phyloP scores from a whole-genome alignment of 2,113 vertebrate species.

The Menidia beryllina region DNA sequence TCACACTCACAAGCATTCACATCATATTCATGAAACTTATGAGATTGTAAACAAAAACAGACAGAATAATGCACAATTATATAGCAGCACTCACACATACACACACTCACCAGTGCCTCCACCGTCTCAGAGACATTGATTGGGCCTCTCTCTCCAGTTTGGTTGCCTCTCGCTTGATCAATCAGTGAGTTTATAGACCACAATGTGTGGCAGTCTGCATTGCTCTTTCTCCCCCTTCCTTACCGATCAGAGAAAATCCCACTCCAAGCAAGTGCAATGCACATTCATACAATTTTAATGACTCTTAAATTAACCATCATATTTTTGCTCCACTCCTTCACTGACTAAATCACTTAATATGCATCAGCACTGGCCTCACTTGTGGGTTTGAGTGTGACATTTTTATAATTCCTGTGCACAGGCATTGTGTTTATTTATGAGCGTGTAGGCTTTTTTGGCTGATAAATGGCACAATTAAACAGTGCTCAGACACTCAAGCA shows the following conservation, averaged over 20 bases:
- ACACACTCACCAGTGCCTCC: constrained; percentile 23
- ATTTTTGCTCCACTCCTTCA: constrained; percentile 81
- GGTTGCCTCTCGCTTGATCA: constrained; percentile 73
- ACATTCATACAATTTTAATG: constrained; percentile 85
- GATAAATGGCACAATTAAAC: constrained; percentile 84
- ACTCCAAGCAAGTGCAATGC: constrained; percentile 79
- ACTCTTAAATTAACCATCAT: constrained; percentile 84
- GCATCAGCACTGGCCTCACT: constrained; percentile 80
- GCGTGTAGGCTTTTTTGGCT: constrained; percentile 82
- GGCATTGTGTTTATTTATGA: constrained; percentile 83
- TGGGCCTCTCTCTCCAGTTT: constrained; percentile 73
- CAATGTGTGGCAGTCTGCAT: constrained; percentile 79
- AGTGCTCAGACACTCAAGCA: constrained; percentile 78
- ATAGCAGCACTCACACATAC: constrained; percentile 30
- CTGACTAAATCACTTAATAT: constrained; percentile 81
- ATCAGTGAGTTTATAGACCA: constrained; percentile 79
- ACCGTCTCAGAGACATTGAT: constrained; percentile 63
- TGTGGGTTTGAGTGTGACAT: constrained; percentile 78
- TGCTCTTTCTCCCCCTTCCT: constrained; percentile 76
- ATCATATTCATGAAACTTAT: constrained; percentile 65
- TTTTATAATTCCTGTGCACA: constrained; percentile 83
- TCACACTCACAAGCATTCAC: constrained; percentile 16
- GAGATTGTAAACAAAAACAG: constrained; percentile 73
- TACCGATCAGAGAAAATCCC: constrained; percentile 80
- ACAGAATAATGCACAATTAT: constrained; percentile 51